Conservation (phyloP, 2,113 vertebrate genomes). For the Lethenteron camtschaticum region DNA sequence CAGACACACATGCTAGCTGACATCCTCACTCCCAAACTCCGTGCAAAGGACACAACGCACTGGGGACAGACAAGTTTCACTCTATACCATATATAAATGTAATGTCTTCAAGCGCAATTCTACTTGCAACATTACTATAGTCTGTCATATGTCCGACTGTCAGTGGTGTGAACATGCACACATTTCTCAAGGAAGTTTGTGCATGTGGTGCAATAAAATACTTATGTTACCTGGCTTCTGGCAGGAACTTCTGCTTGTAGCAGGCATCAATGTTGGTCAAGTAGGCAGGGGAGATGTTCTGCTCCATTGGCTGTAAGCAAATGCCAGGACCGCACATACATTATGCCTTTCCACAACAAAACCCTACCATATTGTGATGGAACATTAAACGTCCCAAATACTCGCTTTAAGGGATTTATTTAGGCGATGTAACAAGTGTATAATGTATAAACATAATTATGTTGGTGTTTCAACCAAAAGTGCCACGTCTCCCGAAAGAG, state of each 20-base stretch:
- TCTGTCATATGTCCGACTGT: no score
- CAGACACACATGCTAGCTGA: no score
- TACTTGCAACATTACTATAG: no score
- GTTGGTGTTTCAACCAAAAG: background rate
- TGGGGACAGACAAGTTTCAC: no score
- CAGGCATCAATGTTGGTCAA: background rate
- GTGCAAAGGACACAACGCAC: no score
- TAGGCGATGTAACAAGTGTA: background rate
- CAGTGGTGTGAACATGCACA: no score
- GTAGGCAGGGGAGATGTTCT: background rate
- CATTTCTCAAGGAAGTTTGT: no score
- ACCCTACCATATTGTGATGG: background rate
- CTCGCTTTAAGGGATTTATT: background rate
- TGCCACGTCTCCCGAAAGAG: background rate
- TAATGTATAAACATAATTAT: background rate
- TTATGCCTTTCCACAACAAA: background rate
- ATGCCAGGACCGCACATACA: background rate
- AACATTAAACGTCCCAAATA: background rate
- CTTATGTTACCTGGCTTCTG: background rate
- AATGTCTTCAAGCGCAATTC: no score
- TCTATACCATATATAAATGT: no score
- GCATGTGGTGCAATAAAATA: background rate
- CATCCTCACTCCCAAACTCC: no score
- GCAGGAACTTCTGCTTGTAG: conserved; percentile 2
- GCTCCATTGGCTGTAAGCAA: background rate